phyloP scores from a whole-genome alignment of 2,113 vertebrate species.

The Barbus barbus region DNA sequence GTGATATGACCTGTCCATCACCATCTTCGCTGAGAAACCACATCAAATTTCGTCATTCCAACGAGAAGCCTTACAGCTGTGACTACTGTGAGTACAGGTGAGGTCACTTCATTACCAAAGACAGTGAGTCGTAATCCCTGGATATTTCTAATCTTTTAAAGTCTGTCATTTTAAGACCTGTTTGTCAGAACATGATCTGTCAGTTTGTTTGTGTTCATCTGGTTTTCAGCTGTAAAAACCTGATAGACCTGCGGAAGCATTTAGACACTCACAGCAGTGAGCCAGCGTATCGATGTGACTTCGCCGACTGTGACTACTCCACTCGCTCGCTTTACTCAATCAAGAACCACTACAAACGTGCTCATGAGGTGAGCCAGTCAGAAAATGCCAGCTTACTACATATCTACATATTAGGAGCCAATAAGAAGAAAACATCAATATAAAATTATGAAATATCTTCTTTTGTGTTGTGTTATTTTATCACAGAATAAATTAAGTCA shows the following conservation, averaged over 20 bases:
- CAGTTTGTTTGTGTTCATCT: neutral
- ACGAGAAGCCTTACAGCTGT: slow-evolving; percentile 94
- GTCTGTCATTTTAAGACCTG: neutral
- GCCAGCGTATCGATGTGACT: slow-evolving; percentile 87
- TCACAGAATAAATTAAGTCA: neutral
- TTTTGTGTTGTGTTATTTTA: no score
- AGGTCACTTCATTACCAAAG: neutral
- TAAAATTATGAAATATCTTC: neutral
- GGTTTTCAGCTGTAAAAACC: slow-evolving; percentile 89
- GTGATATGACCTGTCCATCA: slow-evolving; percentile 97
- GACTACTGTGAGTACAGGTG: slow-evolving; percentile 96
- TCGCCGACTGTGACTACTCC: slow-evolving; percentile 83
- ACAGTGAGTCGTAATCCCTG: neutral
- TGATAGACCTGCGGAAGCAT: slow-evolving; percentile 91
- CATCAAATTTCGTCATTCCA: slow-evolving; percentile 95
- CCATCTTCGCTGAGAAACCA: slow-evolving; percentile 95
- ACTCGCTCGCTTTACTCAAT: slow-evolving; percentile 87
- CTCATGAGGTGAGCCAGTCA: slow-evolving; percentile 83
- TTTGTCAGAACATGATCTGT: neutral
- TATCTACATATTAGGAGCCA: no score
- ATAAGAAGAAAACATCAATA: neutral
- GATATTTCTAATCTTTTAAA: neutral
- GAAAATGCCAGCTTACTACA: neutral
- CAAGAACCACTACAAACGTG: slow-evolving; percentile 89
- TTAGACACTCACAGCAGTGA: slow-evolving; percentile 93